phyloP scores from a whole-genome alignment of 2,888 invertebrate species.

The Limnephilus lunatus region DNA sequence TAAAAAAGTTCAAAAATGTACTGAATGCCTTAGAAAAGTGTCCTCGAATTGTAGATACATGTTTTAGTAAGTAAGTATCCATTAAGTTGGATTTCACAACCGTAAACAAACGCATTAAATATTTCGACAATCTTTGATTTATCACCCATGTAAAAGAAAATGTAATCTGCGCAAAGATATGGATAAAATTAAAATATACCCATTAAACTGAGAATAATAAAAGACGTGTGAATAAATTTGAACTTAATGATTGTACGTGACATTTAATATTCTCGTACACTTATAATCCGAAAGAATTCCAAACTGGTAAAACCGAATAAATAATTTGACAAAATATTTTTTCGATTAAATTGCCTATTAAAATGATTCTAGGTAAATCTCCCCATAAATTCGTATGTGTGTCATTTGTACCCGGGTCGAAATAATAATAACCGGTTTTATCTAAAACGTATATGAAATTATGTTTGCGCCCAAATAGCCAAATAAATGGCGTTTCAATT shows the following conservation, averaged over 20 bases:
- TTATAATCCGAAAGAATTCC: slow-evolving; percentile 30
- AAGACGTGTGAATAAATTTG: slow-evolving; percentile 31
- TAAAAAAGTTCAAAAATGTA: too few relatives aligned
- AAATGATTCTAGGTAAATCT: slow-evolving; percentile 58
- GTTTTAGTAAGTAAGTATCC: background rate
- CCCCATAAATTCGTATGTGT: slow-evolving; percentile 54
- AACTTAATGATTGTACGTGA: slow-evolving; percentile 44
- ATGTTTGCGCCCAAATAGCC: background rate
- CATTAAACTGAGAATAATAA: slow-evolving; percentile 33
- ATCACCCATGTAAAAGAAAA: slow-evolving; percentile 8
- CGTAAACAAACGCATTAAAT: background rate
- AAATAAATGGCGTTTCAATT: slow-evolving; percentile 21
- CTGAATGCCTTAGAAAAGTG: background rate
- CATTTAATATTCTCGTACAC: slow-evolving; percentile 40
- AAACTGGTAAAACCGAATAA: slow-evolving; percentile 33
- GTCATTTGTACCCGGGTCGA: slow-evolving; percentile 50
- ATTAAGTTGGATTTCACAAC: background rate
- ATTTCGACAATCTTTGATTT: slow-evolving; percentile 35
- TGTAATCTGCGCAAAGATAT: slow-evolving; percentile 18
- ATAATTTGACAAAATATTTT: slow-evolving; percentile 20
- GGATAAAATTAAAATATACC: slow-evolving; percentile 22
- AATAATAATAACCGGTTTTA: slow-evolving; percentile 52
- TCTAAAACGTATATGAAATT: slow-evolving; percentile 27
- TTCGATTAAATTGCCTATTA: slow-evolving; percentile 40
- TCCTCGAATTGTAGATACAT: background rate